Conservation (phyloP, 2,113 vertebrate species). For the Ranitomeya variabilis region DNA sequence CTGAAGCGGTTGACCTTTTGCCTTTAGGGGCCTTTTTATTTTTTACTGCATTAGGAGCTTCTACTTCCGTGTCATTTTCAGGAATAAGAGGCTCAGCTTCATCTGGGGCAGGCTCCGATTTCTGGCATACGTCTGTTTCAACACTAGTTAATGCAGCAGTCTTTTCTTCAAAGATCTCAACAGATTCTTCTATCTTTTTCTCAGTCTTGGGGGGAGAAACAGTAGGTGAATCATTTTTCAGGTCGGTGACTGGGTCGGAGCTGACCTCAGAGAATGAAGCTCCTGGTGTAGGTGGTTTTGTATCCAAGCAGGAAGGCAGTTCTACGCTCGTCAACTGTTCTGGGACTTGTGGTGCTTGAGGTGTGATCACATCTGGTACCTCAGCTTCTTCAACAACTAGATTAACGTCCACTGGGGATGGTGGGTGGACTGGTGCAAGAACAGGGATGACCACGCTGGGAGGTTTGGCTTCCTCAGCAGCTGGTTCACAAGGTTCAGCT, state of each 20-base stretch:
- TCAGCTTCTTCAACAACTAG: constrained; percentile 63
- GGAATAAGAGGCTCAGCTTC: constrained; percentile 70
- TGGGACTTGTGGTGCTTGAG: constrained; percentile 58
- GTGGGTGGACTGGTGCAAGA: constrained; percentile 60
- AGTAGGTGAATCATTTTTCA: constrained; percentile 63
- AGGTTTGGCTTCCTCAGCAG: constrained; percentile 73
- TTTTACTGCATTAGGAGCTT: constrained; percentile 74
- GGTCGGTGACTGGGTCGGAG: constrained; percentile 69
- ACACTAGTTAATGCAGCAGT: background rate
- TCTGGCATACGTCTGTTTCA: constrained; percentile 65
- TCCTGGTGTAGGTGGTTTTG: constrained; percentile 82
- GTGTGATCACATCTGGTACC: constrained; percentile 43
- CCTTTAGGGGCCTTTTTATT: constrained; percentile 86
- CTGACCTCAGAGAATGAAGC: constrained; percentile 70
- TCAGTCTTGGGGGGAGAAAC: constrained; percentile 67
- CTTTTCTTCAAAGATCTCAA: constrained; percentile 67
- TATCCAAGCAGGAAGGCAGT: constrained; percentile 71
- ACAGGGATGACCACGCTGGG: constrained; percentile 71
- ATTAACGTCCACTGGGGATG: constrained; percentile 55
- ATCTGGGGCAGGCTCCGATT: constrained; percentile 71
- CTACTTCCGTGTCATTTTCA: constrained; percentile 75
- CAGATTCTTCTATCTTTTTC: constrained; percentile 69
- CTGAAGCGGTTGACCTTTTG: constrained; percentile 81
- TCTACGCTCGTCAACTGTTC: constrained; percentile 68
- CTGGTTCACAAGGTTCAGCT: constrained; percentile 52